Base-by-base conservation (phyloP, 1,140 invertebrate species). In the Saxidomus purpurata region DNA sequence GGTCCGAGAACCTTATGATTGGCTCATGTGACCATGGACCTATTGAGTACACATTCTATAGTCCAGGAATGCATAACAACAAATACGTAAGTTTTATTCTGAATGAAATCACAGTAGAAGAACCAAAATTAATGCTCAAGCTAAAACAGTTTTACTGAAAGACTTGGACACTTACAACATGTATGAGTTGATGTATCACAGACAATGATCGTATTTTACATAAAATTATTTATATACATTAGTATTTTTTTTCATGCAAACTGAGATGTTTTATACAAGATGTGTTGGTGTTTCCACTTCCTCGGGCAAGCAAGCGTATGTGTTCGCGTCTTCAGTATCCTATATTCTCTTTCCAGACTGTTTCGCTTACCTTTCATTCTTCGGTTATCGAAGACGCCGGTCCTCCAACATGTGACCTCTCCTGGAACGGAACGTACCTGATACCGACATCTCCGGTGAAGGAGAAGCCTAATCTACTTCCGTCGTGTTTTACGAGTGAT, bases 331-430 rank as follows among this genome's bases (percentile, higher is more conserved):
- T n/a, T n/a, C n/a, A n/a, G n/a, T n/a, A n/a, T n/a, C n/a, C n/a
- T n/a, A n/a, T n/a, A n/a, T 43, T 43, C 43, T 9, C 77, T 63
- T 90, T 91, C 6, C 87, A 94, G 93, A 80, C 79, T 15, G 87
- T 93, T 4, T n/a, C 79, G 63, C 63, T 94, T 17, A 90, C 86
- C 0, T 94, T 93, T 52, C 89, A 93, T 77, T 94, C 93, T 0
- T 93, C 93, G 19, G 93, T 93, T 6, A 93, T 94, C n/a, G 91
- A 91, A 31, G 93, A 94, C 61, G 93, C 93, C 2, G 92, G 91
- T 15, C 93, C 92, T 13, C 93, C 93, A 13, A 83, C 91, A 0
- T 94, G 93, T 63, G 40, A 55, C 3, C 90, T 94, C 9, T 74
- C 74, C n/a, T 94, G 91, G 90, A 93, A 93, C 55, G 93, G 93